These are phyloP conservation scores for Atopsyche davidsoni DNA, from an alignment of 1,140 invertebrate genomes.

Conservation along the genomic window DNA sequence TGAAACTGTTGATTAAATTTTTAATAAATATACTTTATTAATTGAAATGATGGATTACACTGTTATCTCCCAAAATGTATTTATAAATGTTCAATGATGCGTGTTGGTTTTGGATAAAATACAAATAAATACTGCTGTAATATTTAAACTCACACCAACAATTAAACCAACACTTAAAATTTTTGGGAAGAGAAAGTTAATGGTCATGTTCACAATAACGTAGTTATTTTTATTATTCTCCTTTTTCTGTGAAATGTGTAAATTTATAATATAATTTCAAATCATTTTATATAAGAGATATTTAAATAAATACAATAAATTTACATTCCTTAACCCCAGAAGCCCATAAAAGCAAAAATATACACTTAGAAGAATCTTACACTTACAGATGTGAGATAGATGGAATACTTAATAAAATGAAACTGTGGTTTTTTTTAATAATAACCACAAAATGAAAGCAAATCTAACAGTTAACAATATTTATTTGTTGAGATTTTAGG, in stretches of 20 bases:
- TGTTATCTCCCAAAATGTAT: constrained; percentile 2
- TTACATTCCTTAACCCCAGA: constrained; percentile 29
- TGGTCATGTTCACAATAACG: too few species aligned
- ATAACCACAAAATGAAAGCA: constrained; percentile 3
- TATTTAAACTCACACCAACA: too few species aligned
- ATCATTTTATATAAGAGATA: constrained; percentile 14
- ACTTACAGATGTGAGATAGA: constrained; percentile 12
- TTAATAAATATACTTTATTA: constrained; percentile 27
- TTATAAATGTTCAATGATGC: not conserved
- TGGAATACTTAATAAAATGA: too few species aligned
- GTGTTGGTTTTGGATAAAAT: too few species aligned
- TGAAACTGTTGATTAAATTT: not conserved
- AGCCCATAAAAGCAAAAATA: constrained; percentile 27
- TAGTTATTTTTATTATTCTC: too few species aligned
- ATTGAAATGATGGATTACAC: constrained; percentile 21
- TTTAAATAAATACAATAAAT: constrained; percentile 28
- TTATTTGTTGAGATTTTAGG: not conserved
- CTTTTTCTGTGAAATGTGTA: not conserved
- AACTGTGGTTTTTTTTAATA: too few species aligned
- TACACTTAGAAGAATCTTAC: constrained; percentile 20
- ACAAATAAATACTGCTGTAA: too few species aligned
- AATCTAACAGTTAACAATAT: not conserved
- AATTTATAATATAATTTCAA: constrained; percentile 10
- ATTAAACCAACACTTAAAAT: too few species aligned
- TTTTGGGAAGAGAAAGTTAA: too few species aligned